Conservation (phyloP, 2,113 vertebrate species). For the Pollachius pollachius region DNA sequence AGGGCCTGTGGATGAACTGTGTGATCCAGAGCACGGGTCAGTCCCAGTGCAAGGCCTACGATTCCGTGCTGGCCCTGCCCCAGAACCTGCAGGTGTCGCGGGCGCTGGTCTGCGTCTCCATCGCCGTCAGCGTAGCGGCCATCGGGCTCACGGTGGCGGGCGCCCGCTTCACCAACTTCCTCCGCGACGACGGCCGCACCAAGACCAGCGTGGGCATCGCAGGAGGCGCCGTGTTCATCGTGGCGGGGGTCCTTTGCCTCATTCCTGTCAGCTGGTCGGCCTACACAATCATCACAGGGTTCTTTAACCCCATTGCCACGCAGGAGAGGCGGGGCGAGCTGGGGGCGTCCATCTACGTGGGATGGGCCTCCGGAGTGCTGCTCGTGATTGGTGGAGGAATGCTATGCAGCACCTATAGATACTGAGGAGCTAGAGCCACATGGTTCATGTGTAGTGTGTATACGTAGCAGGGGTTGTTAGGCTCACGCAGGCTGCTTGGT, state of each 20-base stretch:
- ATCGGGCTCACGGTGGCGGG: constrained; percentile 68
- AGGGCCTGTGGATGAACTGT: constrained; percentile 84
- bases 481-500: neutral
- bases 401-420: constrained; percentile 73
- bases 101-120: constrained; percentile 73
- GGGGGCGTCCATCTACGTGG: constrained; percentile 86
- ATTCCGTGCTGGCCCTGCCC: constrained; percentile 78
- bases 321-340: constrained; percentile 79
- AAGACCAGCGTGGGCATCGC: constrained; percentile 64
- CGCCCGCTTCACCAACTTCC: constrained; percentile 71
- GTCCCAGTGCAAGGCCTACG: constrained; percentile 78
- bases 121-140: constrained; percentile 60
- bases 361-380: constrained; percentile 81
- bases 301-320: constrained; percentile 80
- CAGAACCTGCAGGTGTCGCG: constrained; percentile 71
- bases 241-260: constrained; percentile 74
- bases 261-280: constrained; percentile 85
- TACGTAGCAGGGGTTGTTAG: neutral
- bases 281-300: constrained; percentile 80
- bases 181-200: constrained; percentile 41
- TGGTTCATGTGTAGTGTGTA: neutral
- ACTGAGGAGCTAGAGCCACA: constrained; percentile 34
- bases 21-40: constrained; percentile 79
- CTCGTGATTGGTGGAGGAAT: constrained; percentile 81
- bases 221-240: constrained; percentile 71